These are phyloP conservation scores for Gonatopus flavifemur DNA, from an alignment of 1,140 invertebrate genomes.

Conservation along the genomic window DNA sequence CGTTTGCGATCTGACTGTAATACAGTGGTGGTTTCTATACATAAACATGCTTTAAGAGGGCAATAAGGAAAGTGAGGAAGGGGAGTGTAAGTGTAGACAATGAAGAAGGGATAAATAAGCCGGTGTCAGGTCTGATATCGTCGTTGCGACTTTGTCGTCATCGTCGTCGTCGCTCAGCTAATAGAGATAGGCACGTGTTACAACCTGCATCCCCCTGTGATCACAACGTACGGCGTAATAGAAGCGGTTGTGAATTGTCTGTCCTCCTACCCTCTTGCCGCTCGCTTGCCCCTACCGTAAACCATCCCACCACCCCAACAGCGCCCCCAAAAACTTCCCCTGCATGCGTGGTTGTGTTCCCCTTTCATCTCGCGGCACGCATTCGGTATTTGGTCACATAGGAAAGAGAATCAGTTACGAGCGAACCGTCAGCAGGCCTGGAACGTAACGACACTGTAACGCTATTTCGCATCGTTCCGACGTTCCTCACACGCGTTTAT, in stretches of 20 bases:
- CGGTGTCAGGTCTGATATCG: slow-evolving; percentile 42
- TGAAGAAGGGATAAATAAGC: slow-evolving; percentile 40
- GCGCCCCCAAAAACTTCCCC: slow-evolving; percentile 49
- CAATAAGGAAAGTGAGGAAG: background rate
- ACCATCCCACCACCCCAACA: slow-evolving; percentile 1
- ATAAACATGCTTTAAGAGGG: background rate
- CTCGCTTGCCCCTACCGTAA: background rate
- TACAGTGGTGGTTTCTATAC: too few species aligned
- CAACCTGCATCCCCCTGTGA: slow-evolving; percentile 22
- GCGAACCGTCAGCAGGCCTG: slow-evolving; percentile 50
- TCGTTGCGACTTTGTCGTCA: too few species aligned
- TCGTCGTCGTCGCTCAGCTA: slow-evolving; percentile 51
- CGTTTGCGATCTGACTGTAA: slow-evolving; percentile 3
- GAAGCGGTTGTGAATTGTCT: too few species aligned
- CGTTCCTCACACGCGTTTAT: too few species aligned
- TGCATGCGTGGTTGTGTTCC: slow-evolving; percentile 52
- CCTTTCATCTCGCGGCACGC: slow-evolving; percentile 53
- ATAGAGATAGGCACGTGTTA: slow-evolving; percentile 56
- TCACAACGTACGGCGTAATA: background rate
- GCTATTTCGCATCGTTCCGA: background rate
- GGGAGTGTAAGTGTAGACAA: background rate
- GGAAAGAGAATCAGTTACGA: slow-evolving; percentile 56
- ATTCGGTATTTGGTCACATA: slow-evolving; percentile 55
- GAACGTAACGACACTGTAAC: slow-evolving; percentile 11
- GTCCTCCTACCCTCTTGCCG: slow-evolving; percentile 2